Percentiles rank a stretch among this genome's conserved stretches.
Evolutionary conservation across 2,113 vertebrate species (phyloP).

Genomic region (Cinclus cinclus): DNA sequence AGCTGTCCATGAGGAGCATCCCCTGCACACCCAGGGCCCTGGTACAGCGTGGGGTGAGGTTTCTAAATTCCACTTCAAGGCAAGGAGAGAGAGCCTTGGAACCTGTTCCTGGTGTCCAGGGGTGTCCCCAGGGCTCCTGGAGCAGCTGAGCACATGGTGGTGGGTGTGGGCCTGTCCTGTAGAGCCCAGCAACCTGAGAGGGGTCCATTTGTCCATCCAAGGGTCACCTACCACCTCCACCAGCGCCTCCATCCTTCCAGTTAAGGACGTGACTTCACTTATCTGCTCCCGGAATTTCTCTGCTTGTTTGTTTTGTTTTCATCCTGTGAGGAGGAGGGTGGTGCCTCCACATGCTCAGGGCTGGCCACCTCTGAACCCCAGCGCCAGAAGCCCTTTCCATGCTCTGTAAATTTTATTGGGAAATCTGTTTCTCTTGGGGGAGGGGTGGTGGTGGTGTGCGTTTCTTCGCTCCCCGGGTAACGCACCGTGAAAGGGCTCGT

Average conservation of each 20-base stretch:
- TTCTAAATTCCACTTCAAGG: neutral
- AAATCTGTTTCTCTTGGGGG: constrained; percentile 49
- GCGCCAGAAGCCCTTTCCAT: constrained; percentile 70
- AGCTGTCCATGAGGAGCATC: neutral
- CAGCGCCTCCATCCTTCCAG: neutral
- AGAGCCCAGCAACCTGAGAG: neutral
- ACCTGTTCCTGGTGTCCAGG: neutral
- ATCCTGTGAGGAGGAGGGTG: neutral
- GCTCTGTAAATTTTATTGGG: constrained; percentile 77
- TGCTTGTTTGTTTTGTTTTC: constrained; percentile 29
- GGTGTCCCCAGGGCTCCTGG: neutral
- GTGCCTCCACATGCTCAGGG: neutral
- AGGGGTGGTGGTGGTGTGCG: neutral
- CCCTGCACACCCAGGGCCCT: rapidly evolving
- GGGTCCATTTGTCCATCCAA: neutral
- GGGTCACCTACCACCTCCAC: neutral
- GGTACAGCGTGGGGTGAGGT: neutral
- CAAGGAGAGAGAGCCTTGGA: neutral
- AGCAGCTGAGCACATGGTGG: neutral
- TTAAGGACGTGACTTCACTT: neutral
- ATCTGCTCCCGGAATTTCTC: neutral
- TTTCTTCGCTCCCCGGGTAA: neutral
- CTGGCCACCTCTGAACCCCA: constrained; percentile 27
- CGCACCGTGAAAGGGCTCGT: constrained; percentile 45
- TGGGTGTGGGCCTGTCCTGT: rapidly evolving